A percentile compares a stretch with the other conserved stretches of the same genome.
Evolutionary conservation across 2,888 invertebrate species (phyloP).

Genomic region (Eupithecia inturbata): DNA sequence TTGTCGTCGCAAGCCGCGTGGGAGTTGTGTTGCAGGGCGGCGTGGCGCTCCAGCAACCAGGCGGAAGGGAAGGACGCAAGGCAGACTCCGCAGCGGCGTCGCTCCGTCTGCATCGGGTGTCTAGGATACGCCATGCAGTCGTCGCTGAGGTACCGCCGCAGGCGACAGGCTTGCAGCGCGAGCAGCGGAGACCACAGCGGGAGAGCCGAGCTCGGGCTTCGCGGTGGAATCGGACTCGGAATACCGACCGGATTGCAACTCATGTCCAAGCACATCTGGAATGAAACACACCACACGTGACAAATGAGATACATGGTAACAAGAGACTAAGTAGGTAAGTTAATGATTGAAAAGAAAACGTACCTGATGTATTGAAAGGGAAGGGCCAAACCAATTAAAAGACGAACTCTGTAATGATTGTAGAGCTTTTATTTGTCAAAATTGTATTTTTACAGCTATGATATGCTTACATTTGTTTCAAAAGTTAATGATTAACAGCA

Average conservation of each 20-base stretch:
- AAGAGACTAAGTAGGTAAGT: neutral
- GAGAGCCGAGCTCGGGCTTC: slow-evolving; percentile 61
- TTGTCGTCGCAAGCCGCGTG: slow-evolving; percentile 89
- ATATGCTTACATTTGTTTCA: slow-evolving; percentile 94
- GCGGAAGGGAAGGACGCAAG: slow-evolving; percentile 93
- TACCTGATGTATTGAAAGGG: slow-evolving; percentile 32
- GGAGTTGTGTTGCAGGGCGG: slow-evolving; percentile 92
- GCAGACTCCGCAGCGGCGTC: slow-evolving; percentile 91
- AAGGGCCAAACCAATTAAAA: slow-evolving; percentile 56
- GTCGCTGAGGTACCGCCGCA: slow-evolving; percentile 79
- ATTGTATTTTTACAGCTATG: slow-evolving; percentile 95
- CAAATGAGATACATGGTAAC: neutral
- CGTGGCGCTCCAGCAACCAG: slow-evolving; percentile 94
- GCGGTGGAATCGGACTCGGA: slow-evolving; percentile 67
- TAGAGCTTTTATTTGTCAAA: slow-evolving; percentile 92
- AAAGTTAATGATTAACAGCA: slow-evolving; percentile 86
- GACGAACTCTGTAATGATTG: slow-evolving; percentile 79
- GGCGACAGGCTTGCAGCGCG: slow-evolving; percentile 77
- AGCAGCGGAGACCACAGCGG: slow-evolving; percentile 79
- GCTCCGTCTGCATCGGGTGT: slow-evolving; percentile 69
- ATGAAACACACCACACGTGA: slow-evolving; percentile 30
- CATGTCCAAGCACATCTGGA: slow-evolving; percentile 81
- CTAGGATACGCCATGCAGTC: slow-evolving; percentile 79
- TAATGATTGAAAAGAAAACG: slow-evolving; percentile 19
- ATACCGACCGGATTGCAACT: slow-evolving; percentile 65